phyloP scores from a whole-genome alignment of 1,140 invertebrate genomes.

The Polyergus mexicanus region DNA sequence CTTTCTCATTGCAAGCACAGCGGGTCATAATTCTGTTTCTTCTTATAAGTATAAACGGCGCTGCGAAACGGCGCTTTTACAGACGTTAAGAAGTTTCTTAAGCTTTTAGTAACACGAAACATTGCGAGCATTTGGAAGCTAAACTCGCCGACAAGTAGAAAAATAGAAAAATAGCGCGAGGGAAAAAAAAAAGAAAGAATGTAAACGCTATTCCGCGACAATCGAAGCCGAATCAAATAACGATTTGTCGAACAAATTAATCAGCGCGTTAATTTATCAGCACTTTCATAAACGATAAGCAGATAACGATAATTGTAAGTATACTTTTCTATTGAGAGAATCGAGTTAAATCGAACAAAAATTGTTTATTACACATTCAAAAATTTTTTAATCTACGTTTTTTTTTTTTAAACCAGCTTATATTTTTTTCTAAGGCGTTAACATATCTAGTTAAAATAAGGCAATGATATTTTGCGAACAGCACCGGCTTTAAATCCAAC shows the following conservation, averaged over 20 bases:
- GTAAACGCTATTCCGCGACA: conserved; percentile 24
- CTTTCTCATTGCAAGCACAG: neutral
- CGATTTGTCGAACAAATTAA: conserved; percentile 12
- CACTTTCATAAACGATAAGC: neutral
- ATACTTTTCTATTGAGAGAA: neutral
- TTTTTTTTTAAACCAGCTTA: neutral
- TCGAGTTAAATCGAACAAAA: no score
- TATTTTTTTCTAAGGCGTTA: neutral
- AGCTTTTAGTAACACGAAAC: conserved; percentile 62
- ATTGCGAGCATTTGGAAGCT: conserved; percentile 53
- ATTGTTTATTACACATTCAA: neutral
- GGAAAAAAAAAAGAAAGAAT: conserved; percentile 24
- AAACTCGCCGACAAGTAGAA: conserved; percentile 58
- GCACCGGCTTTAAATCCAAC: neutral
- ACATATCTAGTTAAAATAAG: neutral
- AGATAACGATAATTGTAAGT: neutral
- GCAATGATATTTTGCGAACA: neutral
- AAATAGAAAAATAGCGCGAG: conserved; percentile 49
- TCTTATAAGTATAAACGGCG: conserved; percentile 60
- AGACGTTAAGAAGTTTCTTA: conserved; percentile 64
- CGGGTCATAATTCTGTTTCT: conserved; percentile 54
- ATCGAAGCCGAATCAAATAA: conserved; percentile 28
- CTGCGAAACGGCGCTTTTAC: conserved; percentile 50
- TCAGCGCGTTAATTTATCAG: neutral
- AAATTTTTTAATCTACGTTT: neutral